Evolutionary conservation across 2,888 invertebrate species (phyloP).

Genomic region (Gandaritis pyraliata): DNA sequence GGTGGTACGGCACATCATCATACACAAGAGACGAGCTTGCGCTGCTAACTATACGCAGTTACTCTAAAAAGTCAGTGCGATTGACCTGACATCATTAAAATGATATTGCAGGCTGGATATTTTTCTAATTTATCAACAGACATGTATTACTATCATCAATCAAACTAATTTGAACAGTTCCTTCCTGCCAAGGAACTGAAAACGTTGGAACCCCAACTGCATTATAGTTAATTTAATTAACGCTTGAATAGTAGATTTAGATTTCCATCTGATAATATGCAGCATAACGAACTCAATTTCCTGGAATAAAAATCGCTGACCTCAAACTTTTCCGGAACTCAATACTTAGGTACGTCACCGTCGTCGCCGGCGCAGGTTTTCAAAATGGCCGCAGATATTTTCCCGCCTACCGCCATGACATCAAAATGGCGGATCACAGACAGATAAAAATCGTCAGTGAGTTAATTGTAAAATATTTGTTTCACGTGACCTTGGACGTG

Average conservation of each 20-base stretch:
- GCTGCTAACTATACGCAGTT: conserved; percentile 33
- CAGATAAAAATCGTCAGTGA: conserved; percentile 51
- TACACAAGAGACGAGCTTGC: conserved; percentile 10
- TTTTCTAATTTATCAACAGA: conserved; percentile 21
- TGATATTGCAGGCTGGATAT: conserved; percentile 22
- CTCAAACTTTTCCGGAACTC: conserved; percentile 78
- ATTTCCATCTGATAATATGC: background rate
- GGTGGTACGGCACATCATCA: conserved; percentile 6
- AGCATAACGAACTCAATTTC: background rate
- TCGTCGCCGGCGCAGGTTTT: conserved; percentile 38
- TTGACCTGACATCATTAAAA: conserved; percentile 44
- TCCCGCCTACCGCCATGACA: conserved; percentile 39
- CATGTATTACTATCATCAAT: conserved; percentile 15
- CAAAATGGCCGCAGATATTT: conserved; percentile 54
- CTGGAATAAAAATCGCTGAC: conserved; percentile 54
- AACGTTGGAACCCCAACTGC: background rate
- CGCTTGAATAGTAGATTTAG: background rate
- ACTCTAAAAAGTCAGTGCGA: conserved; percentile 39
- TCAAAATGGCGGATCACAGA: conserved; percentile 51
- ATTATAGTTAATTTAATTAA: background rate
- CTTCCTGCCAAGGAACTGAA: conserved; percentile 1
- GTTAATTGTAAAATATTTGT: conserved; percentile 69
- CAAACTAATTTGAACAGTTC: conserved; percentile 7
- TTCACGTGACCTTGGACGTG: conserved; percentile 74
- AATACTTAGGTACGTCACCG: conserved; percentile 47